Base-by-base conservation (phyloP, 2,888 invertebrate genomes). In the Isoperla grammatica region DNA sequence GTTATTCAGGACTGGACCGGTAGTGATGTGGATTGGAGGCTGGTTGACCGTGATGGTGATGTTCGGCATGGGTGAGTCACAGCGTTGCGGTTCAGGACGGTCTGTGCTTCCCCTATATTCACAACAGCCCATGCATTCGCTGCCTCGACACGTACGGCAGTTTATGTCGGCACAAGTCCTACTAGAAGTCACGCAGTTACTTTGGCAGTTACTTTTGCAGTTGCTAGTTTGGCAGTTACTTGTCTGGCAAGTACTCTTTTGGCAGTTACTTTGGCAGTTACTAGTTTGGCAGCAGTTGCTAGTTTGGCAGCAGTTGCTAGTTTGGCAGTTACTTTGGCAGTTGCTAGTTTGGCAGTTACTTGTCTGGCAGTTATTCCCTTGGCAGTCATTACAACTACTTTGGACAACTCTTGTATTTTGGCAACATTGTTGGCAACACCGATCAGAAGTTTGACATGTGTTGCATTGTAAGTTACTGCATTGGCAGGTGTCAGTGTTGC, bases 31-130 rank as follows among this genome's bases (percentile, higher is more conserved):
- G 11, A 56, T 13, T 1, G 60, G 50, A 1, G 46, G 15, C 13
- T 60, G 60, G 37, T 60, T 55, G 15, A 60, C 40, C 35, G 20
- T 43, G 22, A 60, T 60, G 35, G 60, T 60, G 20, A 60, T 56
- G n/a, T 60, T 60, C 8, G 60, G 60, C 6, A 60, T 19, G 1
- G 49, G 40, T 8, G 23, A 23, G 49, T 12, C 49, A 29, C 23
- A 15, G 49, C 13, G 45, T 17, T 19, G 37, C 19, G 45, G 45
- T 4, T 17, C 17, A 3, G 37, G 37, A 8, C 35, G 49, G 29
- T 9, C 22, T 5, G 46, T 20, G 9, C 9, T 22, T 19, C 2
- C 9, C 46, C 22, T 4, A 8, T 29, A 29, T 8, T 29, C 29
- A 29, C 29, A 29, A 29, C 29, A 29, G 5, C 29, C 29, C 29